Percentiles rank a stretch among this genome's conserved stretches.
phyloP scores from a whole-genome alignment of 2,797 vertebrate species.

The Mormyrops attenuatus region DNA sequence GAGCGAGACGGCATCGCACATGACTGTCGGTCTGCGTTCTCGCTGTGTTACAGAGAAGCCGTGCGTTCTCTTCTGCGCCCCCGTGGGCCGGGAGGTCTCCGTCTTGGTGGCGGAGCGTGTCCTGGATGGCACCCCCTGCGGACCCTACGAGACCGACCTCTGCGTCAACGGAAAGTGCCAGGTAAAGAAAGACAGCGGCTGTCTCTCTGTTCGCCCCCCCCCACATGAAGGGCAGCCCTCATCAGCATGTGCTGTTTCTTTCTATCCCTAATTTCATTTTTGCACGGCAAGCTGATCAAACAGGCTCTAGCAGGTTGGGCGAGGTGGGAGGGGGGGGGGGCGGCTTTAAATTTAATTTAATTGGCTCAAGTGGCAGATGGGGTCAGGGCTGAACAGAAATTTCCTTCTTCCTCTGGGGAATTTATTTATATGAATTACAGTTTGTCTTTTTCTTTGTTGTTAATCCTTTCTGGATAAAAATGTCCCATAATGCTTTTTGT shows the following conservation, averaged over 20 bases:
- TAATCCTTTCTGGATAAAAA: not conserved
- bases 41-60: conserved; percentile 75
- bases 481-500: not conserved
- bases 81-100: conserved; percentile 74
- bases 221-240: not conserved
- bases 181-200: conserved; percentile 55
- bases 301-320: not conserved
- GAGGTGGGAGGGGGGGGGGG: not conserved
- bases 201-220: not conserved
- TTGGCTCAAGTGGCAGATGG: conserved; percentile 20
- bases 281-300: conserved; percentile 9
- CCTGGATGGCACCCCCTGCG: conserved; percentile 89
- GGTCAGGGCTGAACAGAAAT: conserved; percentile 17
- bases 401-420: not conserved
- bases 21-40: not conserved
- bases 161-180: conserved; percentile 92
- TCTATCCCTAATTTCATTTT: not conserved
- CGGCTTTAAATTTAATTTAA: conserved; percentile 27
- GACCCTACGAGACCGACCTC: conserved; percentile 86
- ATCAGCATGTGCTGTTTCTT: not conserved
- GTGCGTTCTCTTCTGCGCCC: conserved; percentile 83
- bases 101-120: conserved; percentile 81
- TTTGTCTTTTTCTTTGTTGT: not conserved
- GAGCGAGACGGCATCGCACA: not conserved
- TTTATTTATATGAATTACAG: conserved; percentile 20